Percentiles rank a stretch among this genome's conserved stretches.
Evolutionary conservation across 2,797 vertebrate species (phyloP).

Genomic region (Cyclura pinguis): DNA sequence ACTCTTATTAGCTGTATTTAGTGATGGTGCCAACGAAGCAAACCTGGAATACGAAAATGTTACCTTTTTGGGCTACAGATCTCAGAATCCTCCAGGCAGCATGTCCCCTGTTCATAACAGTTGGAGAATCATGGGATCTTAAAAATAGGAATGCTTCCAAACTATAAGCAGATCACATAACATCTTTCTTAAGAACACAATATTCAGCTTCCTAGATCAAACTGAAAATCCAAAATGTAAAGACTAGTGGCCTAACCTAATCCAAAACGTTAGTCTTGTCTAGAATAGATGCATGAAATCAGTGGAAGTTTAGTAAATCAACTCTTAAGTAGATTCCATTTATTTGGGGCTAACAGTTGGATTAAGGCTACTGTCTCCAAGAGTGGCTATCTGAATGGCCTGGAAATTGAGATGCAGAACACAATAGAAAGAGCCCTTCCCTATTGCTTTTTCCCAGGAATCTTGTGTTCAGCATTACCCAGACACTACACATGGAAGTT

Average conservation of each 20-base stretch:
- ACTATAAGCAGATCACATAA: too few relatives aligned
- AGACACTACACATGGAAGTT: not conserved
- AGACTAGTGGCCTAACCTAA: not conserved
- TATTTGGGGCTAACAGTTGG: too few relatives aligned
- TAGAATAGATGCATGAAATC: too few relatives aligned
- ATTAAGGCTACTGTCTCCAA: not conserved
- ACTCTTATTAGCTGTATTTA: not conserved
- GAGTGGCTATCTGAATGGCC: not conserved
- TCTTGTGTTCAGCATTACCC: not conserved
- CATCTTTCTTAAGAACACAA: constrained; percentile 3
- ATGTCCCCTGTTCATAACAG: too few relatives aligned
- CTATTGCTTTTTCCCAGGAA: not conserved
- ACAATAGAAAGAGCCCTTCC: not conserved
- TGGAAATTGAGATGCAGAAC: not conserved
- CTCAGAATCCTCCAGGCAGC: too few relatives aligned
- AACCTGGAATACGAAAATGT: not conserved
- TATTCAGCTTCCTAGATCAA: not conserved
- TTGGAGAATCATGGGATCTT: too few relatives aligned
- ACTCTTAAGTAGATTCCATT: too few relatives aligned
- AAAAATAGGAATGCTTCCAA: too few relatives aligned
- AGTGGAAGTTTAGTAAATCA: too few relatives aligned
- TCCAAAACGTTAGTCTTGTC: not conserved
- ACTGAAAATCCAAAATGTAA: not conserved
- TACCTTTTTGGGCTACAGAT: too few relatives aligned
- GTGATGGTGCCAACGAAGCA: not conserved